phyloP scores from a whole-genome alignment of 2,113 vertebrate genomes.

The Cyanoderma ruficeps region DNA sequence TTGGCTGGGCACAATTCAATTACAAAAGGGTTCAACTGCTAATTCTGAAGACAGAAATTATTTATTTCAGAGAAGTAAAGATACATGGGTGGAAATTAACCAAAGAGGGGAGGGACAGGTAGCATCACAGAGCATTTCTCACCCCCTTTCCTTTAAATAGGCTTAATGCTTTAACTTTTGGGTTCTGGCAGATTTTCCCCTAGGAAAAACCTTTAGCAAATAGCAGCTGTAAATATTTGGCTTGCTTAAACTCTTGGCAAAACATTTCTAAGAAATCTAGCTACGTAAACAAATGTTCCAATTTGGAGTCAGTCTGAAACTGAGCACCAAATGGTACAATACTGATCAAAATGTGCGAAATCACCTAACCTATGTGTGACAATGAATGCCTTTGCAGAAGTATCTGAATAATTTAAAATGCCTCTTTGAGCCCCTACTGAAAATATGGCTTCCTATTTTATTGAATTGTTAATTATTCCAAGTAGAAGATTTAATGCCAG shows the following conservation, averaged over 20 bases:
- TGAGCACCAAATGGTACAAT: neutral
- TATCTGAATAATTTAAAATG: neutral
- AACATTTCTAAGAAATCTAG: neutral
- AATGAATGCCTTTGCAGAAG: neutral
- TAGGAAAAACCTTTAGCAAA: neutral
- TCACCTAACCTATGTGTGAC: neutral
- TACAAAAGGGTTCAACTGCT: neutral
- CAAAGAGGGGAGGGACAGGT: neutral
- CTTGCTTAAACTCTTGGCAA: neutral
- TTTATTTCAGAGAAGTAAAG: neutral
- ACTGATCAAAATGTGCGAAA: neutral
- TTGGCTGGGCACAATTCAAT: neutral
- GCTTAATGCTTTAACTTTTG: neutral
- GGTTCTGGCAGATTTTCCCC: neutral
- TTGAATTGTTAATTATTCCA: neutral
- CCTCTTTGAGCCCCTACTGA: neutral
- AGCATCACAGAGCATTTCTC: neutral
- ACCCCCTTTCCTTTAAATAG: neutral
- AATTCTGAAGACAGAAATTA: neutral
- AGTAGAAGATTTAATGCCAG: neutral
- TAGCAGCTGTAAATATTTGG: neutral
- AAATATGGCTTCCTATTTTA: neutral
- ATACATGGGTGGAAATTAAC: neutral
- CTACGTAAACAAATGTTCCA: neutral
- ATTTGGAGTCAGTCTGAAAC: conserved; percentile 4